Base-by-base conservation (phyloP, 1,140 invertebrate genomes). In the Apis cerana region DNA sequence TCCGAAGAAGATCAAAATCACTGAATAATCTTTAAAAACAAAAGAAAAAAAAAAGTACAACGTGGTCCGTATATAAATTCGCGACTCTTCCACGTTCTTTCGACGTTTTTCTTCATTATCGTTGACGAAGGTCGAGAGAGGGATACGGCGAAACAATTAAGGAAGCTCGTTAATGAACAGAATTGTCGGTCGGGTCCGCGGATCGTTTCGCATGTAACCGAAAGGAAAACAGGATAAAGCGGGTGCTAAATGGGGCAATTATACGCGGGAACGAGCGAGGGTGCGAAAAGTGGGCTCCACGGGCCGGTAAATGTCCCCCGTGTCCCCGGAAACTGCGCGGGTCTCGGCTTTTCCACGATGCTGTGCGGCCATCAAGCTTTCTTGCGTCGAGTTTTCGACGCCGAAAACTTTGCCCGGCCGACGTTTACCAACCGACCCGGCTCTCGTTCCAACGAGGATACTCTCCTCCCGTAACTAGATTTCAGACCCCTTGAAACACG, bases 201-300 rank as follows among this genome's bases (percentile, higher is more conserved):
- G 82, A 87, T 88, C 87, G 87, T 87, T 88, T 80, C 85, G 83
- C 83, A 82, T 88, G 83, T 88, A 88, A 88, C 86, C 82, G 86
- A 88, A 88, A 87, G 87, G 87, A 88, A 88, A 88, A 88, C 80
- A 88, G 86, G 86, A 88, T 87, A 85, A 85, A 88, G 85, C 83
- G 86, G 75, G 65, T 72, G 87, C 85, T 88, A 88, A 88, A 88
- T 88, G 83, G 83, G 78, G 70, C 87, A 88, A 88, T 88, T 88
- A 88, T 87, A 82, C 85, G 71, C 62, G 75, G 85, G 72, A 75
- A 72, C 64, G 62, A 74, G 33, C 61, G 78, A 85, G 85, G 82
- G 82, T 72, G 82, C 82, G 82, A 79, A 83, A 79, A 83, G 76
- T 80, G 82, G 69, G 71, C 77, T 74, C 43, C 69, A 48, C 50